These are phyloP conservation scores for Lates calcarifer DNA, from an alignment of 2,113 vertebrate genomes.

Conservation along the genomic window DNA sequence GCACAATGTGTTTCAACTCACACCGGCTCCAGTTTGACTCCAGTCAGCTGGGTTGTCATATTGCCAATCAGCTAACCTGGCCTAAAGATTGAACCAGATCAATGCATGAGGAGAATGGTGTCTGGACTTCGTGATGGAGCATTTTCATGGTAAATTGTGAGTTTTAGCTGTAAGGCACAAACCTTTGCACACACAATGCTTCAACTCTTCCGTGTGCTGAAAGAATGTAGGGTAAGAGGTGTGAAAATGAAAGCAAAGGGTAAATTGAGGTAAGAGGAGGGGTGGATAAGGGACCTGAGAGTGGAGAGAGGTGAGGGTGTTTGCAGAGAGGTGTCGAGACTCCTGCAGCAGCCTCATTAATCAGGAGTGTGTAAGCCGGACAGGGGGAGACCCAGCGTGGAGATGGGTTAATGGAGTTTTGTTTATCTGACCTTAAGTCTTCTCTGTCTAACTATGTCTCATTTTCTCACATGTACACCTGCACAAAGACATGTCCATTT, in stretches of 20 bases:
- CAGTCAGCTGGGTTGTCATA: slow-evolving; percentile 34
- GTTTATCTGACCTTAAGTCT: slow-evolving; percentile 68
- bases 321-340: slow-evolving; percentile 49
- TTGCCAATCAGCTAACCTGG: slow-evolving; percentile 56
- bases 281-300: background rate
- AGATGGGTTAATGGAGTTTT: slow-evolving; percentile 72
- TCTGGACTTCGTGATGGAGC: slow-evolving; percentile 22
- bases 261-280: slow-evolving; percentile 30
- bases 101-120: slow-evolving; percentile 40
- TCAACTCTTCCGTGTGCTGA: background rate
- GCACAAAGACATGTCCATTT: slow-evolving; percentile 65
- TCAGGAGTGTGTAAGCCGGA: slow-evolving; percentile 68
- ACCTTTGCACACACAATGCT: background rate
- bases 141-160: slow-evolving; percentile 45
- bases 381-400: slow-evolving; percentile 55
- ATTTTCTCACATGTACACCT: slow-evolving; percentile 33
- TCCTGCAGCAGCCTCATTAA: slow-evolving; percentile 78
- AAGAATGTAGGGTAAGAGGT: slow-evolving; percentile 21
- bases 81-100: slow-evolving; percentile 46
- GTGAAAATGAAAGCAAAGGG: slow-evolving; percentile 41
- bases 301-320: slow-evolving; percentile 15
- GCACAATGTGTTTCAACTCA: slow-evolving; percentile 55
- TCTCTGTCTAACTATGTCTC: slow-evolving; percentile 49
- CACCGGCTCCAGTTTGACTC: slow-evolving; percentile 43
- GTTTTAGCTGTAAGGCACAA: slow-evolving; percentile 14